Conservation (phyloP, 2,888 invertebrate species). For the Xylota segnis region DNA sequence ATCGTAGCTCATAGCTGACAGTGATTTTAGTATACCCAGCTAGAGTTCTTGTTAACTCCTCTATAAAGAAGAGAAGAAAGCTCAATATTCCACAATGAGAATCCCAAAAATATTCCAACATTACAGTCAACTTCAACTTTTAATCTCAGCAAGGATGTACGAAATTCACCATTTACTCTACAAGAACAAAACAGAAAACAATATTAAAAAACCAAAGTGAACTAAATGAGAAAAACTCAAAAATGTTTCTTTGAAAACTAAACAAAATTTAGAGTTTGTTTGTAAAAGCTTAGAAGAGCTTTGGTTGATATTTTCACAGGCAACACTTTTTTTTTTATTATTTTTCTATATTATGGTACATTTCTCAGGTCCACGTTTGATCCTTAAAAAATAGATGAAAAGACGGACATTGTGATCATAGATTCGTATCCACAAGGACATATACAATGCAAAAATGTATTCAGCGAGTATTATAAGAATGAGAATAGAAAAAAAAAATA, state of each 20-base stretch:
- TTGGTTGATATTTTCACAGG: constrained; percentile 83
- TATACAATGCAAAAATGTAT: constrained; percentile 62
- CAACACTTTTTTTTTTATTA: constrained; percentile 82
- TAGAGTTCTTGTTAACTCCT: too few species aligned
- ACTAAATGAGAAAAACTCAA: constrained; percentile 31
- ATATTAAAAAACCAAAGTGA: constrained; percentile 49
- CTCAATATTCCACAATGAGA: constrained; percentile 8
- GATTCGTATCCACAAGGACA: constrained; percentile 42
- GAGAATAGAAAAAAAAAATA: constrained; percentile 30
- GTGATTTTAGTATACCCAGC: too few species aligned
- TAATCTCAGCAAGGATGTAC: constrained; percentile 27
- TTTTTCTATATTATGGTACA: constrained; percentile 18
- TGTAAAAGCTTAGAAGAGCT: constrained; percentile 85
- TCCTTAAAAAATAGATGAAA: constrained; percentile 46
- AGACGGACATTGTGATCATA: constrained; percentile 49
- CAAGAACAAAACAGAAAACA: constrained; percentile 29
- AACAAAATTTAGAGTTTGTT: constrained; percentile 81
- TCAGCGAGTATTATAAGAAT: constrained; percentile 45
- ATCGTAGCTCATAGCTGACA: too few species aligned
- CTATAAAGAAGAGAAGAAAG: too few species aligned
- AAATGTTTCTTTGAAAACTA: constrained; percentile 47
- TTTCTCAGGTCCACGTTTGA: constrained; percentile 2
- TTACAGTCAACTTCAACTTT: constrained; percentile 15
- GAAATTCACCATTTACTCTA: constrained; percentile 40
- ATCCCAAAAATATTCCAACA: not conserved